These are phyloP conservation scores for Drosophila setosimentum DNA, from an alignment of 2,888 invertebrate species.

Conservation along the genomic window DNA sequence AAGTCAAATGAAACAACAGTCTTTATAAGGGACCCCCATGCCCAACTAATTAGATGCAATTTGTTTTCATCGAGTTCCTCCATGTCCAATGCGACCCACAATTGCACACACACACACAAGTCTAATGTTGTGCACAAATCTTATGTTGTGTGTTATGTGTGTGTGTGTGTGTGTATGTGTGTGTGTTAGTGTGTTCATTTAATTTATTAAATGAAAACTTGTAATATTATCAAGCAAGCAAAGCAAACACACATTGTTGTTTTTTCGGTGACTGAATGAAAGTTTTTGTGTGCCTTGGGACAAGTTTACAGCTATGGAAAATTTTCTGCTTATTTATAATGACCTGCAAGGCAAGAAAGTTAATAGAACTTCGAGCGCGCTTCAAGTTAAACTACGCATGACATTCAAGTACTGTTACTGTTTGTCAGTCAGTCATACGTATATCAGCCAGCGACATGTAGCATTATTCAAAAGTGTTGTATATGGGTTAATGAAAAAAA, in stretches of 20 bases:
- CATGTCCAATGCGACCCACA: slow-evolving; percentile 40
- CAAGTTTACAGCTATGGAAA: slow-evolving; percentile 47
- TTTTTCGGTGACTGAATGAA: slow-evolving; percentile 42
- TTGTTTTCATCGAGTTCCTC: slow-evolving; percentile 67
- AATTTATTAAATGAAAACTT: slow-evolving; percentile 53
- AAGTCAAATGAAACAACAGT: slow-evolving; percentile 40
- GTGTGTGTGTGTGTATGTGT: too few species aligned
- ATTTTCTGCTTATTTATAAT: slow-evolving; percentile 23
- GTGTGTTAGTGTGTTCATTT: slow-evolving; percentile 19
- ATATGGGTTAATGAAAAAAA: slow-evolving; percentile 11
- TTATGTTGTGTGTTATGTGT: slow-evolving; percentile 6
- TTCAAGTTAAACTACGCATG: slow-evolving; percentile 55
- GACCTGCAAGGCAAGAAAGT: slow-evolving; percentile 51
- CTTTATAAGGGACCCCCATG: slow-evolving; percentile 51
- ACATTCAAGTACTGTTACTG: slow-evolving; percentile 33
- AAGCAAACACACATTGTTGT: background rate
- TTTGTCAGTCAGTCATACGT: background rate
- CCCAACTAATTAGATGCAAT: slow-evolving; percentile 72
- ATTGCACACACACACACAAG: slow-evolving; percentile 3
- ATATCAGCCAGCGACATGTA: slow-evolving; percentile 21
- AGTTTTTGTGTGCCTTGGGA: slow-evolving; percentile 38
- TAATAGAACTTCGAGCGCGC: slow-evolving; percentile 41
- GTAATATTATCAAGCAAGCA: slow-evolving; percentile 36
- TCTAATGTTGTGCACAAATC: too few species aligned
- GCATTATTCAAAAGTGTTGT: slow-evolving; percentile 18